phyloP scores from a whole-genome alignment of 2,888 invertebrate species.

The Pterobdella sp. region DNA sequence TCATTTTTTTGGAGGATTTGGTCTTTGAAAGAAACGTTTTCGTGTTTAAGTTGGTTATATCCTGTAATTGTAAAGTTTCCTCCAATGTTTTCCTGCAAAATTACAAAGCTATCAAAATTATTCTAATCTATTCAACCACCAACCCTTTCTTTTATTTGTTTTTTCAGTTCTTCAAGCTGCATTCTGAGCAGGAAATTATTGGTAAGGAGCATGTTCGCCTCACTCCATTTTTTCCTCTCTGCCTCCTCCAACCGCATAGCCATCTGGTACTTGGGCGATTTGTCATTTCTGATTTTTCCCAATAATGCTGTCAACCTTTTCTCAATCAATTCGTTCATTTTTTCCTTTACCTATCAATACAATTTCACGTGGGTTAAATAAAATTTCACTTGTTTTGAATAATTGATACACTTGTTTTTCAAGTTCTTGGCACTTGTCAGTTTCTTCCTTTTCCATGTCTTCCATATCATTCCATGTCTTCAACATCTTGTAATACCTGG shows the following conservation, averaged over 20 bases:
- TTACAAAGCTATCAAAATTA: neutral
- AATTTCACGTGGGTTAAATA: neutral
- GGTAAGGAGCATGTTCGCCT: slow-evolving; percentile 17
- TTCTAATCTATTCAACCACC: neutral
- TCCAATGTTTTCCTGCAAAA: slow-evolving; percentile 20
- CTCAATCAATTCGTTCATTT: slow-evolving; percentile 16
- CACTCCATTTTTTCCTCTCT: slow-evolving; percentile 23
- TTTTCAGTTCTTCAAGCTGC: slow-evolving; percentile 20
- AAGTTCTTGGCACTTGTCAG: neutral
- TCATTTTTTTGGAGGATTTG: slow-evolving; percentile 21
- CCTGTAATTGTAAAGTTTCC: slow-evolving; percentile 24
- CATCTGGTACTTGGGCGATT: slow-evolving; percentile 24
- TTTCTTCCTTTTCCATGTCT: slow-evolving; percentile 26
- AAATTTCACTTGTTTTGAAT: neutral
- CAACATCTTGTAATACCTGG: neutral
- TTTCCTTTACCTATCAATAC: slow-evolving; percentile 6
- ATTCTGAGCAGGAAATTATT: slow-evolving; percentile 15
- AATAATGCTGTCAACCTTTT: slow-evolving; percentile 5
- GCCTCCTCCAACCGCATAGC: slow-evolving; percentile 21
- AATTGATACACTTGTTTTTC: neutral
- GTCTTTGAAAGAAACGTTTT: slow-evolving; percentile 18
- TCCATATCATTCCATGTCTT: slow-evolving; percentile 20
- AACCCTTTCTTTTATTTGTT: slow-evolving; percentile 21
- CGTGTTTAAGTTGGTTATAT: slow-evolving; percentile 28
- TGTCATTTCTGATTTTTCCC: slow-evolving; percentile 25